Evolutionary conservation across 2,888 invertebrate species (phyloP), one percentile per base, ranked within the genome.

Genomic region (Epirrita christyi): DNA sequence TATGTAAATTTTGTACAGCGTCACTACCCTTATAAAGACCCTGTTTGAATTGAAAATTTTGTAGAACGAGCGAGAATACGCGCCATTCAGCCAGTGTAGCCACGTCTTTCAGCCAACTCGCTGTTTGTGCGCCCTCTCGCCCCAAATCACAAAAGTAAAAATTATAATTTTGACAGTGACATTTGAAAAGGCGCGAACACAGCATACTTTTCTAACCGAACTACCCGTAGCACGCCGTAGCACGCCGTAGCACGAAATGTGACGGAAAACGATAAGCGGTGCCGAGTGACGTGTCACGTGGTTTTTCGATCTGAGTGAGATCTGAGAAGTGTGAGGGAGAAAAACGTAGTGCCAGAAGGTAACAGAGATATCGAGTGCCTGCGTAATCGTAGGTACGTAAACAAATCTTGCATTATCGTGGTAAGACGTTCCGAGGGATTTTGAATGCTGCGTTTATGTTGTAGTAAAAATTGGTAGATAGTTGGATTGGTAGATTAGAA

Each of bases 21-120:
- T 90, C 90, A 92, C 91, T 92, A 90, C 92, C 90, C 92, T 91
- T 90, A 91, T 88, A 91, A 88, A 91, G 89, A 85, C 90, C 89
- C 86, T 86, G 88, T 86, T 89, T 91, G 92, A 92, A 91, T 92
- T 90, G 89, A 91, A 91, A 92, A 91, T 92, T 90, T 88, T 83
- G 88, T 87, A 83, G 85, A 86, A 85, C 86, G 85, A 82, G 82
- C 83, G 86, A 85, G 87, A 85, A 82, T 80, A 81, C 78, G 81
- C 81, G 75, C 72, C 78, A 70, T 83, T 81, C 86, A 81, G 86
- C 83, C 90, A 92, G 92, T 92, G 80, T 76, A 76, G 83, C 86
- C 70, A 88, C 88, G 92, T 87, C 92, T 90, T 89, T 89, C 91
- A 91, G 88, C 75, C 84, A 86, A 87, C 83, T 79, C 86, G 81